These are phyloP conservation scores for Eubucco bourcierii DNA, from an alignment of 2,113 vertebrate genomes.

Conservation along the genomic window DNA sequence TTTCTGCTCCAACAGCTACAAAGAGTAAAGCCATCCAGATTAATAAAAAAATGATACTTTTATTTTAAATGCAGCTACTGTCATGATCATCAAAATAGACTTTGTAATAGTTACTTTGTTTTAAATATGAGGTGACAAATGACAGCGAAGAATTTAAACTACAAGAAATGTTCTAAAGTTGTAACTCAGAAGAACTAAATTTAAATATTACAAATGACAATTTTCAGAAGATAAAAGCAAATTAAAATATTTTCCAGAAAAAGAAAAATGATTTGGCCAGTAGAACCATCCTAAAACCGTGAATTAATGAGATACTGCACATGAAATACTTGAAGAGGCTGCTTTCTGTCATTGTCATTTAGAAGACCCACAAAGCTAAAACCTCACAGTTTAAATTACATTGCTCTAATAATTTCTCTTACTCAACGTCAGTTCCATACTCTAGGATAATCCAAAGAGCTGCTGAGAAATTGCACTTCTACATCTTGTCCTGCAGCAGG, in stretches of 20 bases:
- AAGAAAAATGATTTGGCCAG: conserved; percentile 40
- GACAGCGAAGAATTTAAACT: conserved; percentile 34
- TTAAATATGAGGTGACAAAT: conserved; percentile 66
- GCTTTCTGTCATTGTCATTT: background rate
- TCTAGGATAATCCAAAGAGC: background rate
- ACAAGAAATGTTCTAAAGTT: background rate
- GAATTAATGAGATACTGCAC: conserved; percentile 9
- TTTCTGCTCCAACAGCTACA: background rate
- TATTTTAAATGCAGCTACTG: conserved; percentile 68
- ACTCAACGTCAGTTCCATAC: background rate
- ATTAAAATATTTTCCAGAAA: conserved; percentile 29
- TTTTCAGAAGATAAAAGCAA: conserved; percentile 40
- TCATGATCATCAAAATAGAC: conserved; percentile 72
- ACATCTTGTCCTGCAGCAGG: background rate
- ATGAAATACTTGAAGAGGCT: background rate
- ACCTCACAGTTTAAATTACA: conserved; percentile 21
- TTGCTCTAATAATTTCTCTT: conserved; percentile 32
- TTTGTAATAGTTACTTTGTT: conserved; percentile 69
- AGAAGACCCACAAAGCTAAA: conserved; percentile 10
- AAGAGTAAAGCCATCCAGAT: background rate
- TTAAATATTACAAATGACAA: conserved; percentile 49
- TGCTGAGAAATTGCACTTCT: background rate
- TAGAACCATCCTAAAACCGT: conserved; percentile 3
- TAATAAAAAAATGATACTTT: conserved; percentile 58
- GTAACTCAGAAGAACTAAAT: conserved; percentile 41